A percentile compares a stretch with the other conserved stretches of the same genome.
phyloP scores from a whole-genome alignment of 2,888 invertebrate genomes.

The Tyria jacobaeae region DNA sequence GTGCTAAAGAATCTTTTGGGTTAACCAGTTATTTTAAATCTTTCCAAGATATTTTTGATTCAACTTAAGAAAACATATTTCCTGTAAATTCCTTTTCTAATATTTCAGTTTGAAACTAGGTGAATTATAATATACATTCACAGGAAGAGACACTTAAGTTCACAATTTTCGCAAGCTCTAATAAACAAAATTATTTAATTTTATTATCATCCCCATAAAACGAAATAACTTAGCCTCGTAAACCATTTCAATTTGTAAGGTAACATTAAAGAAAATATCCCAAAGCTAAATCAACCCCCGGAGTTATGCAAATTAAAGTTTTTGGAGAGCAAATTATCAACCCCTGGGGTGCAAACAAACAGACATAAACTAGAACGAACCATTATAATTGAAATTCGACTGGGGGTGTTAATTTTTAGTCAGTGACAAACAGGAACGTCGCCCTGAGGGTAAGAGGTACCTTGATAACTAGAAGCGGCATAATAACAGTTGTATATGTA shows the following conservation, averaged over 20 bases:
- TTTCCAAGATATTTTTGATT: too few relatives aligned
- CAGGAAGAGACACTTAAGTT: not conserved
- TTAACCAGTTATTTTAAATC: too few relatives aligned
- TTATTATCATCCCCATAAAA: conserved; percentile 20
- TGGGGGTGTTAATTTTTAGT: conserved; percentile 40
- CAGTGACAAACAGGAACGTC: conserved; percentile 27
- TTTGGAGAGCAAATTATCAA: conserved; percentile 44
- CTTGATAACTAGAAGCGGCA: conserved; percentile 3
- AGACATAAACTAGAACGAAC: conserved; percentile 42
- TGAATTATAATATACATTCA: too few relatives aligned
- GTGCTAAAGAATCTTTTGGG: too few relatives aligned
- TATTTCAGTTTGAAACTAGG: too few relatives aligned
- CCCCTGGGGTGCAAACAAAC: conserved; percentile 43
- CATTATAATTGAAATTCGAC: conserved; percentile 50
- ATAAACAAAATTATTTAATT: conserved; percentile 1
- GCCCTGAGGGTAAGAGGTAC: conserved; percentile 12
- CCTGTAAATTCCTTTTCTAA: too few relatives aligned
- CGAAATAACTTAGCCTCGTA: conserved; percentile 22
- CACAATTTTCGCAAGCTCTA: not conserved
- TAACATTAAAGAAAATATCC: conserved; percentile 37
- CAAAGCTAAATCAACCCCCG: conserved; percentile 33
- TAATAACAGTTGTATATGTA: too few relatives aligned
- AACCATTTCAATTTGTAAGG: conserved; percentile 31
- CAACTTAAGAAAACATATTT: too few relatives aligned
- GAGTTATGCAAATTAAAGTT: conserved; percentile 49